phyloP scores from a whole-genome alignment of 2,797 vertebrate species.

The Acipenser oxyrinchus region DNA sequence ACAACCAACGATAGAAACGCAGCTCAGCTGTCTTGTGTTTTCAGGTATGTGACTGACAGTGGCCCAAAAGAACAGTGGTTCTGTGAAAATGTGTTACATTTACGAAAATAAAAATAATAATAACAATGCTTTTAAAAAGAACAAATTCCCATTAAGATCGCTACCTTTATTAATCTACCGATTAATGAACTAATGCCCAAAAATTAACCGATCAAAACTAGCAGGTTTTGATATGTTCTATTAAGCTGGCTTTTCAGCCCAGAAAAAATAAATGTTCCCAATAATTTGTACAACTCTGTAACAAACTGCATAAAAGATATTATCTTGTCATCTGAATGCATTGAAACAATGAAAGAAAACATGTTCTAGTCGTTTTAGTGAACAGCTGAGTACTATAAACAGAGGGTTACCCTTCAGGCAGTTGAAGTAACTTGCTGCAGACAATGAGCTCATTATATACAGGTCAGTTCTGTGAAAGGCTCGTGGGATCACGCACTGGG shows the following conservation, averaged over 20 bases:
- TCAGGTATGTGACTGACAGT: no score
- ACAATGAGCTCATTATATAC: slow-evolving; percentile 71
- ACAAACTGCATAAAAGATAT: slow-evolving; percentile 10
- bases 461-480: slow-evolving; percentile 46
- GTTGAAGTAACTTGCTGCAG: slow-evolving; percentile 48
- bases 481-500: slow-evolving; percentile 51
- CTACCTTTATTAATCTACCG: no score
- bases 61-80: no score
- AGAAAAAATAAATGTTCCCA: slow-evolving; percentile 16
- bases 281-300: slow-evolving; percentile 5
- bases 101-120: no score
- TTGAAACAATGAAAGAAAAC: slow-evolving; percentile 46
- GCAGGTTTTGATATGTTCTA: no score
- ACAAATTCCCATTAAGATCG: no score
- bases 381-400: slow-evolving; percentile 59
- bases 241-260: slow-evolving; percentile 11
- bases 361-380: slow-evolving; percentile 48
- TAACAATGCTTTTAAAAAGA: no score
- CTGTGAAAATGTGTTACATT: no score
- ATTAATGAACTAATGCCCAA: no score
- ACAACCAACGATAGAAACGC: no score
- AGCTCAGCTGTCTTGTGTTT: no score
- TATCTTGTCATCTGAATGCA: slow-evolving; percentile 49
- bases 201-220: no score
- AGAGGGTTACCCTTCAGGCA: slow-evolving; percentile 56